Evolutionary conservation across 2,113 vertebrate species (phyloP), one percentile per base, ranked within the genome.

Genomic region (Hirundichthys speculiger): DNA sequence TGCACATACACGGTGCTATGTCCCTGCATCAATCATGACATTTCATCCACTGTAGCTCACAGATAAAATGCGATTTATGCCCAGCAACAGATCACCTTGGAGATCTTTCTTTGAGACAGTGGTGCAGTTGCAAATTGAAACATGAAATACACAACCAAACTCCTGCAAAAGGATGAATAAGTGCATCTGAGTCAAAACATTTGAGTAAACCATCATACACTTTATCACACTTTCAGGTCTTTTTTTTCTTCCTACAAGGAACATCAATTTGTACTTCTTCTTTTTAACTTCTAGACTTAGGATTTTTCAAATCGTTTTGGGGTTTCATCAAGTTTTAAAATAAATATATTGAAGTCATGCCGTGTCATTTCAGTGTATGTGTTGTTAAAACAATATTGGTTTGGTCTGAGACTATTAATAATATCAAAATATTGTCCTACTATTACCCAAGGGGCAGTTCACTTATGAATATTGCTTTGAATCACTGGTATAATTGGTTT

Each of bases 71-170:
- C 24, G 84, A 83, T 85, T 87, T 73, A 76, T 83, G 71, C 51
- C 68, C 57, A 69, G 87, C 75, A 89, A 86, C 75, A 81, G 70
- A 88, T 86, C 85, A 86, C 84, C 83, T 75, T 73, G 48, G 73
- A 80, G 64, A 73, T 59, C 56, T 70, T 69, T 86, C 72, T 75
- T 79, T 72, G 68, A 85, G 83, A 88, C 40, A 59, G 62, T 70
- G 68, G 72, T 68, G 86, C 85, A 81, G 73, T 77, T 75, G 80
- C 80, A 87, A 87, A 90, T 88, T 88, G 83, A 90, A 91, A 91
- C 69, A 74, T 89, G 85, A 88, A 90, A 89, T 89, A 91, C 80
- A 87, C 68, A 72, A 71, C 49, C 75, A 42, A 83, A 57, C 58
- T 43, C 41, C 75, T 55, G 75, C 79, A 58, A 18, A 15, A 6